phyloP scores from a whole-genome alignment of 2,888 invertebrate species.

The Baronia brevicornis region DNA sequence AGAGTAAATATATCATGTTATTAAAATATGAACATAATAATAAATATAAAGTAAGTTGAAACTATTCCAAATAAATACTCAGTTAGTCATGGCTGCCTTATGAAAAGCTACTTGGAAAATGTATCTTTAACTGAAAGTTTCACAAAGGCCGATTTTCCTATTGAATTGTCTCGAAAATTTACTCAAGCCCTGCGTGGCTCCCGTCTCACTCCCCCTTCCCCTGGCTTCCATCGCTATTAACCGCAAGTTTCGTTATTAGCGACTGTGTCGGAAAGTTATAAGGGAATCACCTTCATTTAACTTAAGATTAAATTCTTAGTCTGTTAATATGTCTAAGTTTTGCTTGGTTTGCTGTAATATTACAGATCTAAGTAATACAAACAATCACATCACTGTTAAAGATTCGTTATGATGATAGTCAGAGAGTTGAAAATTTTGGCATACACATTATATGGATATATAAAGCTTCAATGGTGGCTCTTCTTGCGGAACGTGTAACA shows the following conservation, averaged over 20 bases:
- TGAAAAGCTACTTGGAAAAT: slow-evolving; percentile 33
- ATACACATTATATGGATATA: no score
- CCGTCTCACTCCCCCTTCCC: slow-evolving; percentile 21
- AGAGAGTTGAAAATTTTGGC: no score
- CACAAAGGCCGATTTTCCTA: slow-evolving; percentile 68
- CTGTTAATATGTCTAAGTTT: slow-evolving; percentile 41
- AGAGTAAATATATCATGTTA: no score
- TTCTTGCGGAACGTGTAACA: no score
- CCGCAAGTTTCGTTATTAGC: slow-evolving; percentile 72
- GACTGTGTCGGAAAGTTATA: slow-evolving; percentile 65
- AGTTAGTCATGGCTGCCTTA: no score
- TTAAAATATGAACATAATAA: no score
- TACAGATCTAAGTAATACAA: slow-evolving; percentile 3
- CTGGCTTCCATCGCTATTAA: slow-evolving; percentile 44
- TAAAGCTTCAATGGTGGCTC: no score
- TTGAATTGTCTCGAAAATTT: slow-evolving; percentile 64
- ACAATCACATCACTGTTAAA: slow-evolving; percentile 13
- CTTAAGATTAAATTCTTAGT: slow-evolving; percentile 66
- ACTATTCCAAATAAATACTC: no score
- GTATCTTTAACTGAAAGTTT: slow-evolving; percentile 52
- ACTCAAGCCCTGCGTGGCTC: slow-evolving; percentile 23
- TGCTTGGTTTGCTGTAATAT: slow-evolving; percentile 10
- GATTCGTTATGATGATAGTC: no score
- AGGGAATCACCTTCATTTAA: slow-evolving; percentile 69
- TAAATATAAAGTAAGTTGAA: no score